These are phyloP conservation scores for Manis crassicaudata DNA, from an alignment of 2,797 vertebrate species.

Conservation along the genomic window DNA sequence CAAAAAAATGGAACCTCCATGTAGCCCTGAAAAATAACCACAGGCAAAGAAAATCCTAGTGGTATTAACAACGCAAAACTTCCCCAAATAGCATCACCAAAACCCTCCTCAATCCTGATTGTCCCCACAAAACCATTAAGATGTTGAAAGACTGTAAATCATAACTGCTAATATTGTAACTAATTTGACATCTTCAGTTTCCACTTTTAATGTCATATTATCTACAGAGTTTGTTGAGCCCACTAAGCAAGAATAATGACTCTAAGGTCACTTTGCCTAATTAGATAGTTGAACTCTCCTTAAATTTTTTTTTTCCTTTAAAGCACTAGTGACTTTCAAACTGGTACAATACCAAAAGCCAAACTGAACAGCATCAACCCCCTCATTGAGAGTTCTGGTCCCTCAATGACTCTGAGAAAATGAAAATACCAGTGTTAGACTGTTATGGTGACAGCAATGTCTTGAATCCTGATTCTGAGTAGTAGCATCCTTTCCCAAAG, in stretches of 20 bases:
- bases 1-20: background rate
- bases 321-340: background rate
- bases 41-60: background rate
- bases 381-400: background rate
- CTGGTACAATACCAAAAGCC: background rate
- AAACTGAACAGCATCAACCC: background rate
- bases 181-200: background rate
- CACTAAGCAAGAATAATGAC: background rate
- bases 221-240: background rate
- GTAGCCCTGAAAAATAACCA: background rate
- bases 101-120: background rate
- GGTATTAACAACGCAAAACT: background rate
- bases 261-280: background rate
- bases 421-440: background rate
- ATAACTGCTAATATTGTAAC: background rate
- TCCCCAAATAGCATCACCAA: background rate
- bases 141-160: background rate
- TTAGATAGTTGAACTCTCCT: background rate
- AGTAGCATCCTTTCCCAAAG: background rate
- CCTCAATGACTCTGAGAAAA: background rate
- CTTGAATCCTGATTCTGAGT: background rate
- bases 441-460: background rate
- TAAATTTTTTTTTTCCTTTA: background rate
- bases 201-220: background rate
- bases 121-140: background rate